Evolutionary conservation across 2,113 vertebrate genomes (phyloP).

Genomic region (Xyrauchen texanus): DNA sequence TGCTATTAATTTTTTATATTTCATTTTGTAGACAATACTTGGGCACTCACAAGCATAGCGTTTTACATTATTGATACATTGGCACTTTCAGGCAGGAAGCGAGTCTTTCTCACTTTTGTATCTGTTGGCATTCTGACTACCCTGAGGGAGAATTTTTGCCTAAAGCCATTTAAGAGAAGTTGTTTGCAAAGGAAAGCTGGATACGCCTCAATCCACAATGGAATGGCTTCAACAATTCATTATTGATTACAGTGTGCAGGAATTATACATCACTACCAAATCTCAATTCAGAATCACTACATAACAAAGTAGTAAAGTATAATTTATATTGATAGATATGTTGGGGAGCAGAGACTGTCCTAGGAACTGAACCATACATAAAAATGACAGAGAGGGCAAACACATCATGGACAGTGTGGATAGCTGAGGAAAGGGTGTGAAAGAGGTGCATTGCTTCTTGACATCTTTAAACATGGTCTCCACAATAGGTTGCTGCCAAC

Average conservation of each 20-base stretch:
- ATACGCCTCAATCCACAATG: background rate
- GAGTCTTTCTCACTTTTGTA: slow-evolving; percentile 9
- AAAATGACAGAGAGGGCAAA: background rate
- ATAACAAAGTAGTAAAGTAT: no score
- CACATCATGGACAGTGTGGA: no score
- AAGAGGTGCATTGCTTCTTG: no score
- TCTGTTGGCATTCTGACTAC: background rate
- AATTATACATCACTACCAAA: background rate
- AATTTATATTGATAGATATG: background rate
- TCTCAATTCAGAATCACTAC: no score
- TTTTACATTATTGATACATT: slow-evolving; percentile 22
- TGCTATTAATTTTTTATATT: slow-evolving; percentile 24
- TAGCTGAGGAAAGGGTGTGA: no score
- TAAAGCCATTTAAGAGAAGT: background rate
- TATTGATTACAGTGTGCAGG: no score
- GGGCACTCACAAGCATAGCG: background rate
- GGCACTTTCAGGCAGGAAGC: slow-evolving; percentile 19
- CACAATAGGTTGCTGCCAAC: no score
- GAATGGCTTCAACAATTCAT: background rate
- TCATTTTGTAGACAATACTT: slow-evolving; percentile 31
- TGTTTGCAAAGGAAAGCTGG: background rate
- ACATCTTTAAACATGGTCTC: no score
- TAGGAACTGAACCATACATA: background rate
- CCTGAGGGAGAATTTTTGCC: background rate
- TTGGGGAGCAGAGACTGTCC: background rate